Evolutionary conservation across 2,113 vertebrate genomes (phyloP), one percentile per base, ranked within the genome.

Genomic region (Hemiscyllium ocellatum): DNA sequence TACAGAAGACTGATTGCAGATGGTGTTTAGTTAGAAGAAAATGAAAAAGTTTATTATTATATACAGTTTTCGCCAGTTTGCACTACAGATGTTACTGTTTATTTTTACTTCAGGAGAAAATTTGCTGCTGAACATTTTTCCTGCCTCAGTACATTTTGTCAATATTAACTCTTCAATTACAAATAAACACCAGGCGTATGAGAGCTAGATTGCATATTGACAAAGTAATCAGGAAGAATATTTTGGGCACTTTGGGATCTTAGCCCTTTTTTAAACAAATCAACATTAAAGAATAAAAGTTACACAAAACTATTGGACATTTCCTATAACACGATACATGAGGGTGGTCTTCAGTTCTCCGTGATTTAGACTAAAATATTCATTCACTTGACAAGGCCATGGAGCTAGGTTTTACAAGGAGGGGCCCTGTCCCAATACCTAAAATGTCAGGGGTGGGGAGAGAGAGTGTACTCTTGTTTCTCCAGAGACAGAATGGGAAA

Each of bases 31-130:
- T 97, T 72, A 50, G 69, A 93, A 91, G 56, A 65, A 97, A 97
- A 96, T 96, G 97, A 97, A 97, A 96, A 95, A 97, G 97, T 97
- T 97, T 97, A 96, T 97, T 98, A 97, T 97, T 98, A 97, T 97
- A 97, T 95, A 96, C 96, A 97, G 96, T 96, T 96, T 97, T 97
- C 97, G 96, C 95, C 96, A 96, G 96, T 97, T 97, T 97, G 97
- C 96, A 96, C 97, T 97, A 96, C 96, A 97, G 96, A 97, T 97
- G 96, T 97, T 97, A 96, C 97, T 97, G 96, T 97, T 98, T 97
- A 97, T 97, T 97, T 97, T 98, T 97, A 97, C 97, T 97, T 97
- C 97, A 96, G 97, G 97, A 97, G 97, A 97, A 97, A 97, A 97
- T 97, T 96, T 97, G 96, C 96, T 96, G 80, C 96, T 96, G 90